Conservation (phyloP, 2,797 vertebrate genomes). For the Pseudotriccus pelzelni region DNA sequence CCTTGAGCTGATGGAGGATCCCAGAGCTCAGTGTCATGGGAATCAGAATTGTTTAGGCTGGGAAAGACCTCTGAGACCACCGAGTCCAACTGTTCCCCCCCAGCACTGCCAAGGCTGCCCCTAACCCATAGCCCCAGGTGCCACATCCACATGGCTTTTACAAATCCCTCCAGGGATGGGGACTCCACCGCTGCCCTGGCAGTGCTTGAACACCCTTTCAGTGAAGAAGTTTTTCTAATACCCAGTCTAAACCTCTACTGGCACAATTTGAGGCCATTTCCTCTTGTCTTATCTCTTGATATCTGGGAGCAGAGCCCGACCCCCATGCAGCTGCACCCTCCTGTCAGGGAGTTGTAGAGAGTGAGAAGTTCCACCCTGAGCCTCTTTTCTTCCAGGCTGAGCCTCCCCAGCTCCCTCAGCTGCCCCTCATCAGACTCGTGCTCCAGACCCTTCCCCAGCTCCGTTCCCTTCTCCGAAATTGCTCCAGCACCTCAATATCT, state of each 20-base stretch:
- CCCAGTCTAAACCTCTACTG: neutral
- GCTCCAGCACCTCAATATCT: fast-evolving
- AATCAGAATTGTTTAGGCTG: neutral
- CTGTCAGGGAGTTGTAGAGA: neutral
- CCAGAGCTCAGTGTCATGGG: neutral
- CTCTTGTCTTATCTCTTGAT: neutral
- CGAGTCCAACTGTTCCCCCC: neutral
- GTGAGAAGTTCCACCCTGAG: fast-evolving
- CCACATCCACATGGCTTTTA: neutral
- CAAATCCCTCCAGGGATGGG: neutral
- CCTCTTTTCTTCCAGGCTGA: neutral
- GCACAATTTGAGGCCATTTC: neutral
- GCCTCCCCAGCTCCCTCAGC: neutral
- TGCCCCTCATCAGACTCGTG: fast-evolving
- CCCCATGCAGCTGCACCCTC: fast-evolving
- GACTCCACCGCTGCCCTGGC: neutral
- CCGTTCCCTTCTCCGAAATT: fast-evolving
- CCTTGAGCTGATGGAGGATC: neutral
- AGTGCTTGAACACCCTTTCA: neutral
- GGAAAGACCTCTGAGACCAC: neutral
- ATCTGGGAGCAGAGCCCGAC: fast-evolving
- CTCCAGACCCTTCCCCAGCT: neutral
- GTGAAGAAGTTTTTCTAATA: neutral
- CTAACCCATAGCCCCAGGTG: neutral
- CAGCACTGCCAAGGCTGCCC: neutral